Evolutionary conservation across 2,113 vertebrate species (phyloP).

Genomic region (Ciconia maguari): DNA sequence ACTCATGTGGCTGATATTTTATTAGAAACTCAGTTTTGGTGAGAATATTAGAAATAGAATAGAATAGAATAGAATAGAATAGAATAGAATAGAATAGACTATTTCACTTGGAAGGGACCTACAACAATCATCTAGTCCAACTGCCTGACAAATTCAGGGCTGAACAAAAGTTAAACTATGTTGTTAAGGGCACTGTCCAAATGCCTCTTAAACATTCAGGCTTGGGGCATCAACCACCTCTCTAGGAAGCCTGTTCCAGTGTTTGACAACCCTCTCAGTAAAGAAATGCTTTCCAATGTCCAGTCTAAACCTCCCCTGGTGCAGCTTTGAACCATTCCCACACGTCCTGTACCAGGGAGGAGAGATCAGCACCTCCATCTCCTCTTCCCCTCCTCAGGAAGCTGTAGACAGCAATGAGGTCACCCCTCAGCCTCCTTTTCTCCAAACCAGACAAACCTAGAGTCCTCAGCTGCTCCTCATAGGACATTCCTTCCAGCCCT

Average conservation of each 20-base stretch:
- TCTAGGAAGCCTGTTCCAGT: not conserved
- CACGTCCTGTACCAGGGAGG: not conserved
- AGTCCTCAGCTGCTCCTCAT: fast-evolving
- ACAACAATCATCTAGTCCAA: not conserved
- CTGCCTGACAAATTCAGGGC: not conserved
- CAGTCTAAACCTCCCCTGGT: not conserved
- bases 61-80: not conserved
- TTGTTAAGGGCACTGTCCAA: not conserved
- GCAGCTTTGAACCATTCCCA: not conserved
- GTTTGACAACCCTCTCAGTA: not conserved
- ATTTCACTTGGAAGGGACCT: not conserved
- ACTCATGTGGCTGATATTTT: not conserved
- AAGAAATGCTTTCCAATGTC: not conserved
- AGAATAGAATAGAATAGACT: not conserved
- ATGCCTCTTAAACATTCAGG: not conserved
- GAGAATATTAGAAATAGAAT: not conserved
- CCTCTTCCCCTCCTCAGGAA: not conserved
- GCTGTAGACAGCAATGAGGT: not conserved
- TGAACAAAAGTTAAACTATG: not conserved
- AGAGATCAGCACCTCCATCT: not conserved
- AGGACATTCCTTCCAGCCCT: not conserved
- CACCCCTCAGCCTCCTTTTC: not conserved
- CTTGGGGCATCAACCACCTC: not conserved
- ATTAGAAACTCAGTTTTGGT: not conserved
- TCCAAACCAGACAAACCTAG: not conserved